Percentiles rank a stretch among this genome's conserved stretches.
Evolutionary conservation across 2,113 vertebrate genomes (phyloP).

Genomic region (Cyphotilapia sp.): DNA sequence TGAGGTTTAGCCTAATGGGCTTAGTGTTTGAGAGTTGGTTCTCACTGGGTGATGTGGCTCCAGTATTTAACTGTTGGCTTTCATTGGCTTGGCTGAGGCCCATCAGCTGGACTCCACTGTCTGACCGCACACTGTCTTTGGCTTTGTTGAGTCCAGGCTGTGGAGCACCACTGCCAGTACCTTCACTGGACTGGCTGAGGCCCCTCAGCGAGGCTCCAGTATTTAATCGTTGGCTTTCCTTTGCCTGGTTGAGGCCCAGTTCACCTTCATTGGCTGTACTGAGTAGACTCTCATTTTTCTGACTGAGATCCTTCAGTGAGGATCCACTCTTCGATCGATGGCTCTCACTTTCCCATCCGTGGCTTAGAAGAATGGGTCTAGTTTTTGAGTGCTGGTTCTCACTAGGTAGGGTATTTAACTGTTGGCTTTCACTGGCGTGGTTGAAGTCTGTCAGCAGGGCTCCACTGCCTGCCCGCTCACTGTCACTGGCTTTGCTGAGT

Average conservation of each 20-base stretch:
- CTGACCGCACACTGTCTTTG: accelerated
- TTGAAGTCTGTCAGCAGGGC: neutral
- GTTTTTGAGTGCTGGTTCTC: neutral
- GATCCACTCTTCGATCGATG: accelerated
- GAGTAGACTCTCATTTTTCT: neutral
- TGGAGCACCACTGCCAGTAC: neutral
- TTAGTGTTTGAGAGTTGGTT: neutral
- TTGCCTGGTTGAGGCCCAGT: neutral
- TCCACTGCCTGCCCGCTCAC: neutral
- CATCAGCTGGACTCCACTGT: neutral
- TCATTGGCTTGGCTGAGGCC: accelerated
- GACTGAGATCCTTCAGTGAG: neutral
- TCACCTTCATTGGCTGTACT: neutral
- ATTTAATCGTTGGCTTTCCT: neutral
- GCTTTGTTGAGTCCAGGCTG: neutral
- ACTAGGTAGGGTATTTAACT: neutral
- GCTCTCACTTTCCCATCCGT: neutral
- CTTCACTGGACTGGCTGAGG: neutral
- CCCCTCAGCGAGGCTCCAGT: neutral
- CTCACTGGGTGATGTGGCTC: neutral
- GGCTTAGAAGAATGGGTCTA: neutral
- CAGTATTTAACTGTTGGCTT: neutral
- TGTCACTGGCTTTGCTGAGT: neutral
- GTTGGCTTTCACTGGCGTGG: neutral
- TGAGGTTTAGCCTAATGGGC: neutral